Percentiles rank a stretch among this genome's conserved stretches.
phyloP scores from a whole-genome alignment of 1,140 invertebrate genomes.

The Dendrolimus kikuchii region DNA sequence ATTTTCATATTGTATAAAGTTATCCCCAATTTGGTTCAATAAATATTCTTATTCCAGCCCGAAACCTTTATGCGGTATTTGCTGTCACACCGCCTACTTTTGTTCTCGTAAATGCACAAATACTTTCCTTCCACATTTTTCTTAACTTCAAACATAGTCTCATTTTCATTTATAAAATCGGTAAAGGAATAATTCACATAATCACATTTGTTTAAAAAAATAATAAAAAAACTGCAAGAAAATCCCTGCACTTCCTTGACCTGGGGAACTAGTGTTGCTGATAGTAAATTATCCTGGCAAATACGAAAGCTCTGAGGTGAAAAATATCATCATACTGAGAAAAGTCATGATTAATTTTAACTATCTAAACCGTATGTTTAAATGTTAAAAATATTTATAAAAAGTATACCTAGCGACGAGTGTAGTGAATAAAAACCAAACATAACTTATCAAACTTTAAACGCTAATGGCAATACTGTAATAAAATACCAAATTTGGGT shows the following conservation, averaged over 20 bases:
- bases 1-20: conserved; percentile 9
- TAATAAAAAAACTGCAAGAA: conserved; percentile 47
- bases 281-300: too few species aligned
- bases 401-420: too few species aligned
- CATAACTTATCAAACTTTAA: too few species aligned
- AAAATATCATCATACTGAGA: too few species aligned
- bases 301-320: too few species aligned
- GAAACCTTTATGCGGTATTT: conserved; percentile 53
- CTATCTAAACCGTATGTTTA: too few species aligned
- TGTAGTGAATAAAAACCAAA: too few species aligned
- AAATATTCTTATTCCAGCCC: conserved; percentile 4
- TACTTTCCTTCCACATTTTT: background rate
- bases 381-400: too few species aligned
- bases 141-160: background rate
- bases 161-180: conserved; percentile 4
- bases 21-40: background rate
- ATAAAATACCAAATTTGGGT: too few species aligned
- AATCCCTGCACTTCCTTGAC: conserved; percentile 59
- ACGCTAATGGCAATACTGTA: too few species aligned
- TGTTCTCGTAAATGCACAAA: conserved; percentile 37
- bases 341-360: too few species aligned
- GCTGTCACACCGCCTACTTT: conserved; percentile 51
- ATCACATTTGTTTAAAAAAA: conserved; percentile 52
- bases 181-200: conserved; percentile 28
- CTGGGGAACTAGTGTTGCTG: conserved; percentile 9